These are phyloP conservation scores for Tetheella fluctuosa DNA, from an alignment of 2,888 invertebrate genomes.

Conservation along the genomic window DNA sequence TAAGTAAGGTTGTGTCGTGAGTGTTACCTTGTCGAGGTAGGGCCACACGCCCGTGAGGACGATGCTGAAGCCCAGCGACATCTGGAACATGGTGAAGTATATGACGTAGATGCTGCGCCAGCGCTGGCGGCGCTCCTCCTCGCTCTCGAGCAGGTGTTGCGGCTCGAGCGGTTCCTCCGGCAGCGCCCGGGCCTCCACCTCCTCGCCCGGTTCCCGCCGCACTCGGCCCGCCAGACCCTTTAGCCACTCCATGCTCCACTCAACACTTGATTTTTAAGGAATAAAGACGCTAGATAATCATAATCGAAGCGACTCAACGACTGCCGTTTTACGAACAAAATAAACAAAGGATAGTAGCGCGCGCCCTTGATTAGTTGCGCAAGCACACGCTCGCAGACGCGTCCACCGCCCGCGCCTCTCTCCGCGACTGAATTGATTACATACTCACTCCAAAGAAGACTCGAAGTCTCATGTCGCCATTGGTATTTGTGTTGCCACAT, in stretches of 20 bases:
- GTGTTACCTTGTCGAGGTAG: conserved; percentile 91
- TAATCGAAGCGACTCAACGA: conserved; percentile 17
- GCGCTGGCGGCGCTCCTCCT: conserved; percentile 86
- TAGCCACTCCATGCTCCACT: conserved; percentile 58
- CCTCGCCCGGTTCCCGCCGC: conserved; percentile 26
- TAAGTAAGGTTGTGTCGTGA: neutral
- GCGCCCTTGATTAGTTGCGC: conserved; percentile 26
- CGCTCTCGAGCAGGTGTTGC: conserved; percentile 84
- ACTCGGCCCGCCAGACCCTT: conserved; percentile 49
- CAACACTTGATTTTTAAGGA: conserved; percentile 1
- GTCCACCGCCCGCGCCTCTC: conserved; percentile 26
- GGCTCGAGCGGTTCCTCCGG: conserved; percentile 14
- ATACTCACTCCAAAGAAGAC: conserved; percentile 22
- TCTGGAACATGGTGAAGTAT: conserved; percentile 95
- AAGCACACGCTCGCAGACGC: conserved; percentile 28
- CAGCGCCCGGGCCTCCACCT: conserved; percentile 17
- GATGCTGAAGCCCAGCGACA: conserved; percentile 94
- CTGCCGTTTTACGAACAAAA: conserved; percentile 8
- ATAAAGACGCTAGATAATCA: neutral
- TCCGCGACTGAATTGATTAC: conserved; percentile 27
- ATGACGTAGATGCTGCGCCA: conserved; percentile 92
- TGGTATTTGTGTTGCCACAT: no score
- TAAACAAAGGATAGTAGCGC: conserved; percentile 41
- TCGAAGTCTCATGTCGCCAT: neutral
- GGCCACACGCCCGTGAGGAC: conserved; percentile 95